phyloP scores from a whole-genome alignment of 2,797 vertebrate species.

The Paratrypauchen microcephalus region DNA sequence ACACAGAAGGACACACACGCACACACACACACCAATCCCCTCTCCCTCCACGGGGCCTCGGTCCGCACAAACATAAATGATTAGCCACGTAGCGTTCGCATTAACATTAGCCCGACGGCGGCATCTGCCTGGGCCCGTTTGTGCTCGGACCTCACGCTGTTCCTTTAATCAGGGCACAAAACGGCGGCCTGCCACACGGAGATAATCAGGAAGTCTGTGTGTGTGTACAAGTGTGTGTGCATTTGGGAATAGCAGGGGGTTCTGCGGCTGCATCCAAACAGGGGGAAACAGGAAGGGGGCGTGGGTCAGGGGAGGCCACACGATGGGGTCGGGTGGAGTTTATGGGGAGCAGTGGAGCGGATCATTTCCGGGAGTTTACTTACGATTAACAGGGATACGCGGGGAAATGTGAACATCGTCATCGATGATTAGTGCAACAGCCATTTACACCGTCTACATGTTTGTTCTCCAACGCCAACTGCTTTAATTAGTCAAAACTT shows the following conservation, averaged over 20 bases:
- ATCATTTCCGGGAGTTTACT: neutral
- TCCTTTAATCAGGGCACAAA: slow-evolving; percentile 79
- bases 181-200: slow-evolving; percentile 67
- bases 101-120: slow-evolving; percentile 67
- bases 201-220: slow-evolving; percentile 69
- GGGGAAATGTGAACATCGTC: neutral
- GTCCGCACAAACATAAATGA: slow-evolving; percentile 77
- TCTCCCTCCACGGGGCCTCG: slow-evolving; percentile 63
- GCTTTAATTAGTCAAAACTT: neutral
- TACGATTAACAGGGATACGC: neutral
- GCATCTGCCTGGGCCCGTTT: slow-evolving; percentile 58
- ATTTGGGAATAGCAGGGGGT: slow-evolving; percentile 23
- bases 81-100: slow-evolving; percentile 76
- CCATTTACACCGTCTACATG: neutral
- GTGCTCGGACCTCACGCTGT: slow-evolving; percentile 74
- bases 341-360: neutral
- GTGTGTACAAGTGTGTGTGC: slow-evolving; percentile 48
- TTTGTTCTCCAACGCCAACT: neutral
- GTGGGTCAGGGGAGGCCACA: slow-evolving; percentile 45
- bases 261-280: slow-evolving; percentile 17
- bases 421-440: neutral
- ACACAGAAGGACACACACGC: too few species aligned
- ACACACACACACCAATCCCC: slow-evolving; percentile 5
- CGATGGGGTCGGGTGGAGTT: slow-evolving; percentile 22
- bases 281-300: slow-evolving; percentile 44